phyloP scores from a whole-genome alignment of 2,113 vertebrate genomes.

The Myotis yumanensis region DNA sequence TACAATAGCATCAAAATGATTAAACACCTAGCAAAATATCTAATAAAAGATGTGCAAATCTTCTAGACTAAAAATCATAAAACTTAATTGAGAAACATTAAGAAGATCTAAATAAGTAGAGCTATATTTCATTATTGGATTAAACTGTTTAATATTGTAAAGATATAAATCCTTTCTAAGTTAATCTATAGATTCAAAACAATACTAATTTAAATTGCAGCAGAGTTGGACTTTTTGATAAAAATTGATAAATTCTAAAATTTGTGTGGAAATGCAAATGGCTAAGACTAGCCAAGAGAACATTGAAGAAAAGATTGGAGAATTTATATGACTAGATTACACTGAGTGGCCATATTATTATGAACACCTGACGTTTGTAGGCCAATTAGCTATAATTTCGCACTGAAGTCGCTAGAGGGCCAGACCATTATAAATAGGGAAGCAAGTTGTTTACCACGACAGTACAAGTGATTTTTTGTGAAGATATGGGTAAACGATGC shows the following conservation, averaged over 20 bases:
- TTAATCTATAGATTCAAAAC: neutral
- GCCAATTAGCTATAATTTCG: too few relatives aligned
- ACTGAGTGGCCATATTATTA: too few relatives aligned
- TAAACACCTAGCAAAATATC: neutral
- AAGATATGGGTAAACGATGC: too few relatives aligned
- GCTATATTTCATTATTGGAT: neutral
- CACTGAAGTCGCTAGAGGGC: too few relatives aligned
- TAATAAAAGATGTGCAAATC: neutral
- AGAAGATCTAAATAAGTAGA: neutral
- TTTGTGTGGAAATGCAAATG: neutral
- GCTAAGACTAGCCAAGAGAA: neutral
- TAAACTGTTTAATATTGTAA: neutral
- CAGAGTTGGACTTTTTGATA: neutral
- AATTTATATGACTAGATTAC: neutral
- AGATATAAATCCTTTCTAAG: neutral
- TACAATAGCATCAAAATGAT: neutral
- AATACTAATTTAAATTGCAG: neutral
- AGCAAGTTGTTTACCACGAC: too few relatives aligned
- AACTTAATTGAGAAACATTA: neutral
- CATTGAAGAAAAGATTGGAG: neutral
- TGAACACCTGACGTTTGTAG: too few relatives aligned
- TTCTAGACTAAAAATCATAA: neutral
- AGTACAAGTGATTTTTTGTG: too few relatives aligned
- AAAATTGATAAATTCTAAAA: slow-evolving; percentile 3
- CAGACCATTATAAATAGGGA: too few relatives aligned